These are phyloP conservation scores for Pandemis heparana DNA, from an alignment of 2,888 invertebrate species.

Conservation along the genomic window DNA sequence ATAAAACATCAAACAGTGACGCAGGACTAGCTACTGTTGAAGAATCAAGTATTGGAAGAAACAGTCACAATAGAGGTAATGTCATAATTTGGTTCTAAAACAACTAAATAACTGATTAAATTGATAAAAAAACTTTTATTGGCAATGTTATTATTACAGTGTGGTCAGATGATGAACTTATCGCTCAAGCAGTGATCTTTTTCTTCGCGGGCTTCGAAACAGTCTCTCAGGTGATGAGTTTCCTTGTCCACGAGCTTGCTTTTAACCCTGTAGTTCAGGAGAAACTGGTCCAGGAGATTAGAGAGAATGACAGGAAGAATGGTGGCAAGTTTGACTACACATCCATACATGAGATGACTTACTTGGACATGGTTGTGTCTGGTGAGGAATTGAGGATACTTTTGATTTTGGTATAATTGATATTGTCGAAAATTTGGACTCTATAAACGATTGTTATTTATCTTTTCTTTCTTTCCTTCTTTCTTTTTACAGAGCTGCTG, in stretches of 20 bases:
- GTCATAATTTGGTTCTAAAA: too few relatives aligned
- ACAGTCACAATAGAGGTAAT: constrained; percentile 58
- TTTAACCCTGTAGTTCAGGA: constrained; percentile 64
- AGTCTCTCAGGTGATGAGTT: constrained; percentile 59
- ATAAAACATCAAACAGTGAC: constrained; percentile 55
- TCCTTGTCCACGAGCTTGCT: constrained; percentile 63
- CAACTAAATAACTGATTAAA: too few relatives aligned
- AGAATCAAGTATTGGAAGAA: constrained; percentile 68
- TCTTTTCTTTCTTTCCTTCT: too few relatives aligned
- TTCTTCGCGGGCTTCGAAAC: constrained; percentile 67
- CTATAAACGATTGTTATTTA: not conserved
- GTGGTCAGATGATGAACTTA: constrained; percentile 55
- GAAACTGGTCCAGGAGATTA: constrained; percentile 63
- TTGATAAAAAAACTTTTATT: too few relatives aligned
- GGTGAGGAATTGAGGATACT: constrained; percentile 53
- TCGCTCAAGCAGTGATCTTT: constrained; percentile 65
- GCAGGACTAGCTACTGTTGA: constrained; percentile 75
- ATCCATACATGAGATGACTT: constrained; percentile 58
- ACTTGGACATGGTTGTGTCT: constrained; percentile 81
- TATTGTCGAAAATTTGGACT: not conserved
- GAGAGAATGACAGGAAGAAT: constrained; percentile 55
- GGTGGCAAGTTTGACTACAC: constrained; percentile 77
- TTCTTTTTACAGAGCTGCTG: constrained; percentile 59
- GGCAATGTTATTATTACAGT: constrained; percentile 9
- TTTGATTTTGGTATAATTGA: too few relatives aligned